Base-by-base conservation (phyloP, 2,888 invertebrate species). In the Ormyrus thymus region DNA sequence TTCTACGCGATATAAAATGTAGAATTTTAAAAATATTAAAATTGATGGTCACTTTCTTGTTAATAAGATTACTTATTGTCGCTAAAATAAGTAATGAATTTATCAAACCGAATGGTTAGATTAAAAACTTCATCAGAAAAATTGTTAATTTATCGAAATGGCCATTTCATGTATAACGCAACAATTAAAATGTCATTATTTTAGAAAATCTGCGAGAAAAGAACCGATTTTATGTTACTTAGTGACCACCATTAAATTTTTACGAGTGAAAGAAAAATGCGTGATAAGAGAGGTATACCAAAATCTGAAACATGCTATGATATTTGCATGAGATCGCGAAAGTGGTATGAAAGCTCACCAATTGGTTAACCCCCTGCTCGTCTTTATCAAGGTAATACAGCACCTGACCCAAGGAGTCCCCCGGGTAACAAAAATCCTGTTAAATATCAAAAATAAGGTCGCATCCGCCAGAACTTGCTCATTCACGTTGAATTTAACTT, bases 381-480 rank as follows among this genome's bases (percentile, higher is more conserved):
- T 85, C 85, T 86, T 86, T 88, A 87, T 88, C 89, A 88, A 85
- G 78, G 87, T 86, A 86, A 89, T 88, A 87, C 86, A 89, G 89
- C 88, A 88, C 89, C 84, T 88, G 87, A 89, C 87, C 86, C 87
- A 87, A 85, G 82, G 89, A 89, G 83, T 89, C 89, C 59, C 78
- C 82, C 69, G 89, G 89, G 81, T 89, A 89, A 89, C 81, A 84
- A 86, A 84, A 86, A 88, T 89, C 89, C 89, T 89, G 88, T 87
- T 84, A 83, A 87, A 87, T 86, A 87, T 86, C 81, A 84, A 87
- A 85, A 78, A 69, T 77, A 68, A 76, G 53, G 43, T 76, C 75
- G 71, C 55, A 55, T 64, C 55, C 53, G 59, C 56, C 7, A 15
- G 8, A 29, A 29, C 59, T 9, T 29, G 29, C 11, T 43, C n/a